A percentile compares a stretch with the other conserved stretches of the same genome.
Conservation (phyloP, 2,888 invertebrate species). For the Eledone cirrhosa region DNA sequence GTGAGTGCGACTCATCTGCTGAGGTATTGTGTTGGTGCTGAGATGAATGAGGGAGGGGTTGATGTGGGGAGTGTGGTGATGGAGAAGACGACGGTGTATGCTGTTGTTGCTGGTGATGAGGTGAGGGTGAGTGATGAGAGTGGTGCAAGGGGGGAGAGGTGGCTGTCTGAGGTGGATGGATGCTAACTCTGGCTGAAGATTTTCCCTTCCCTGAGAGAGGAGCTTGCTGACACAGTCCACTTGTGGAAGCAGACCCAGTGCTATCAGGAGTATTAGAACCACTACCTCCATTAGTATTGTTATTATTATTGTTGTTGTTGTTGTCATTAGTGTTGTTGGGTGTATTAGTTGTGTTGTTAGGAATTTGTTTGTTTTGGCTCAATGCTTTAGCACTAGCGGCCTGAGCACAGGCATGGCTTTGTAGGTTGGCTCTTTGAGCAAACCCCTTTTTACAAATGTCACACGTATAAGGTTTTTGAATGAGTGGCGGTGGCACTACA, state of each 20-base stretch:
- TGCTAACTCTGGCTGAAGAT: too few relatives aligned
- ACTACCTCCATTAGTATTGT: too few relatives aligned
- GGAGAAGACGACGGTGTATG: neutral
- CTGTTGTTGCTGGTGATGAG: neutral
- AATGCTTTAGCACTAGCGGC: conserved; percentile 12
- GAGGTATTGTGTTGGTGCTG: neutral
- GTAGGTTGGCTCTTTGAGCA: conserved; percentile 16
- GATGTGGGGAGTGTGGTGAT: conserved; percentile 6
- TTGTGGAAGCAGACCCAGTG: too few relatives aligned
- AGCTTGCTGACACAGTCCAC: too few relatives aligned
- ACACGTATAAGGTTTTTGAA: conserved; percentile 13
- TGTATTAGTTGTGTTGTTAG: neutral
- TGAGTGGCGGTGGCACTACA: conserved; percentile 12
- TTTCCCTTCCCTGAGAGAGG: too few relatives aligned
- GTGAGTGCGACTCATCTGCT: neutral
- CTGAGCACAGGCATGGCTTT: conserved; percentile 21
- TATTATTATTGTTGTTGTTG: too few relatives aligned
- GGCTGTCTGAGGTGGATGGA: neutral
- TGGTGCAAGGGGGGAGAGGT: conserved; percentile 20
- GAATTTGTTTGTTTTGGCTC: neutral
- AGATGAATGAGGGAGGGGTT: neutral
- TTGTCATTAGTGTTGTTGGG: too few relatives aligned
- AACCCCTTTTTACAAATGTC: conserved; percentile 21
- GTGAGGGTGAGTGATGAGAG: neutral
- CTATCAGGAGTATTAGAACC: too few relatives aligned